Percentiles rank a stretch among this genome's conserved stretches.
Conservation (phyloP, 2,797 vertebrate genomes). For the Rhabdophis nuchalis region DNA sequence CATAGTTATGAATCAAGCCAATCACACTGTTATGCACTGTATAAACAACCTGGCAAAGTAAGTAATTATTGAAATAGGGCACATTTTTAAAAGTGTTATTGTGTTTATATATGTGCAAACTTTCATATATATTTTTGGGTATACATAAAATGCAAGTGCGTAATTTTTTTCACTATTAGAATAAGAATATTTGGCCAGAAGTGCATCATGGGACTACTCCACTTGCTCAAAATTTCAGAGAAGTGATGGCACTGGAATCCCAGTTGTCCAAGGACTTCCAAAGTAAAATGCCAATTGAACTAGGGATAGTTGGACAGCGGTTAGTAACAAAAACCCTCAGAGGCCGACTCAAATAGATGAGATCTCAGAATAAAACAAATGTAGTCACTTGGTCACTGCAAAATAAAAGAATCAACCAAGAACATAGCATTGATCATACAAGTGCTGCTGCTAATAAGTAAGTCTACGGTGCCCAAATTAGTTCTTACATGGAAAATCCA, state of each 20-base stretch:
- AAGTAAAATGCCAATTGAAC: conserved; percentile 39
- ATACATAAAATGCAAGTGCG: conserved; percentile 21
- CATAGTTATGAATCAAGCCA: conserved; percentile 53
- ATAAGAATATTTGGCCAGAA: conserved; percentile 27
- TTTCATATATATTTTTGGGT: neutral
- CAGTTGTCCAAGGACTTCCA: conserved; percentile 35
- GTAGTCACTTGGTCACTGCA: conserved; percentile 26
- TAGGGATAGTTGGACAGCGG: conserved; percentile 30
- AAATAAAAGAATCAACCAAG: conserved; percentile 37
- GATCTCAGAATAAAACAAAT: conserved; percentile 45
- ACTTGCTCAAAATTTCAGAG: neutral
- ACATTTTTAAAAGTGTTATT: conserved; percentile 39
- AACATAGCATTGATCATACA: conserved; percentile 30
- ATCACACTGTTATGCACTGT: conserved; percentile 46
- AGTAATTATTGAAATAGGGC: conserved; percentile 47
- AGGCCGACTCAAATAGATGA: conserved; percentile 24
- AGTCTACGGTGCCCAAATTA: conserved; percentile 19
- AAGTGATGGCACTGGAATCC: conserved; percentile 4
- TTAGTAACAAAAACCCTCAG: conserved; percentile 17
- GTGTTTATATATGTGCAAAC: neutral
- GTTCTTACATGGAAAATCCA: conserved; percentile 10
- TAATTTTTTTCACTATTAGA: conserved; percentile 16
- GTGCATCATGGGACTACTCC: neutral
- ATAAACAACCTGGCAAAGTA: conserved; percentile 42
- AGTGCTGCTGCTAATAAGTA: conserved; percentile 11